Conservation (phyloP, 2,113 vertebrate species). For the Ahaetulla prasina region DNA sequence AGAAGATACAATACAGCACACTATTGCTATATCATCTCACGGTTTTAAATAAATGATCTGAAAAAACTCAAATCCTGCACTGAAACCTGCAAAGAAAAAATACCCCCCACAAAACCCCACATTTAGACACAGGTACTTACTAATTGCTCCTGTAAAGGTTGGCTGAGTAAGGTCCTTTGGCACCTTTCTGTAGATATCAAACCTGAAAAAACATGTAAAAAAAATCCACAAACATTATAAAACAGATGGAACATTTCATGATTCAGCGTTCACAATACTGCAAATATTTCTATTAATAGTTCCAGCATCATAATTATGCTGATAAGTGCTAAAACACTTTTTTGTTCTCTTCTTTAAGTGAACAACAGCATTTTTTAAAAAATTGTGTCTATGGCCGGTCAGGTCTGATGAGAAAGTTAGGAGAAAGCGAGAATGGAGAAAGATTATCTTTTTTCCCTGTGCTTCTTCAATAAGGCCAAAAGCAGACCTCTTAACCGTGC, state of each 20-base stretch:
- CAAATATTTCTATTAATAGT: slow-evolving; percentile 52
- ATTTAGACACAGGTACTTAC: slow-evolving; percentile 77
- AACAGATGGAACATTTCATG: slow-evolving; percentile 47
- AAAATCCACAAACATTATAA: slow-evolving; percentile 42
- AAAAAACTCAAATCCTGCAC: slow-evolving; percentile 41
- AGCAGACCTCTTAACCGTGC: not conserved
- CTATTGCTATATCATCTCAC: not conserved
- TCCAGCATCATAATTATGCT: slow-evolving; percentile 49
- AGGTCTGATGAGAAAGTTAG: not conserved
- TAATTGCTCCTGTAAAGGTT: slow-evolving; percentile 96
- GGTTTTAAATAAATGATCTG: not conserved
- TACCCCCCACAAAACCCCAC: not conserved
- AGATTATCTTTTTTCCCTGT: not conserved
- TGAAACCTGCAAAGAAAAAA: not conserved
- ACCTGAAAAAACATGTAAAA: slow-evolving; percentile 72
- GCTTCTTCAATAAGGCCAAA: not conserved
- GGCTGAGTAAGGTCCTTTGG: slow-evolving; percentile 99
- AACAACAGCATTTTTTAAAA: not conserved
- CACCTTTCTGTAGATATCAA: slow-evolving; percentile 99
- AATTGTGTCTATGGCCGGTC: not conserved
- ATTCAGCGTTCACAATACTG: slow-evolving; percentile 24
- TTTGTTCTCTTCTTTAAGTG: slow-evolving; percentile 54
- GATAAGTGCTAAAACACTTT: slow-evolving; percentile 33
- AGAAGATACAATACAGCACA: not conserved
- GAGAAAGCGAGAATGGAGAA: not conserved